These are phyloP conservation scores for Pentamera pediparva DNA, from an alignment of 53 echinoderm and acorn worm genomes.

Conservation along the genomic window DNA sequence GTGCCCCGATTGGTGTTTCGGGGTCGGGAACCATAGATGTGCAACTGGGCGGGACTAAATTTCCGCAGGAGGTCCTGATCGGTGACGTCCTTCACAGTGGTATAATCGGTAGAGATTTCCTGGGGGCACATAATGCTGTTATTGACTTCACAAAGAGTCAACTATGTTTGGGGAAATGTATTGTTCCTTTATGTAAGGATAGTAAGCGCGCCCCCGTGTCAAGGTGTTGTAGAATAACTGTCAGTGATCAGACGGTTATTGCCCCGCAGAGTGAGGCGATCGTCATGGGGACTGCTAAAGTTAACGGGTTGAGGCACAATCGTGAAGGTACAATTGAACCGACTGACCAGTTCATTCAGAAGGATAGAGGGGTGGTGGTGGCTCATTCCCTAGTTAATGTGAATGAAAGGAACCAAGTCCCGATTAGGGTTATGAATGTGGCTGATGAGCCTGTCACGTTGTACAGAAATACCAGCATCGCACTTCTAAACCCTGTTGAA, in stretches of 20 bases:
- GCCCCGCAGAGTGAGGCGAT: background rate
- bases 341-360: background rate
- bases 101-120: background rate
- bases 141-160: background rate
- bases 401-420: background rate
- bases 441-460: background rate
- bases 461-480: background rate
- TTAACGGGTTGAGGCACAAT: background rate
- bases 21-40: background rate
- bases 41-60: background rate
- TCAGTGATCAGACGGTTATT: background rate
- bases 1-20: background rate
- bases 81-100: background rate
- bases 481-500: background rate
- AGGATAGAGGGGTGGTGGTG: background rate
- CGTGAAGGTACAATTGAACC: background rate
- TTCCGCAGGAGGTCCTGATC: background rate
- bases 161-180: background rate
- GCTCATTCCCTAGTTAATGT: background rate
- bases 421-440: slow-evolving; percentile 1
- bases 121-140: background rate
- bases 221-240: background rate
- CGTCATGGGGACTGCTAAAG: background rate
- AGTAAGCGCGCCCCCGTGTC: background rate
- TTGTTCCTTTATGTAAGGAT: background rate